phyloP scores from a whole-genome alignment of 2,888 invertebrate genomes.

The Sicus ferrugineus region DNA sequence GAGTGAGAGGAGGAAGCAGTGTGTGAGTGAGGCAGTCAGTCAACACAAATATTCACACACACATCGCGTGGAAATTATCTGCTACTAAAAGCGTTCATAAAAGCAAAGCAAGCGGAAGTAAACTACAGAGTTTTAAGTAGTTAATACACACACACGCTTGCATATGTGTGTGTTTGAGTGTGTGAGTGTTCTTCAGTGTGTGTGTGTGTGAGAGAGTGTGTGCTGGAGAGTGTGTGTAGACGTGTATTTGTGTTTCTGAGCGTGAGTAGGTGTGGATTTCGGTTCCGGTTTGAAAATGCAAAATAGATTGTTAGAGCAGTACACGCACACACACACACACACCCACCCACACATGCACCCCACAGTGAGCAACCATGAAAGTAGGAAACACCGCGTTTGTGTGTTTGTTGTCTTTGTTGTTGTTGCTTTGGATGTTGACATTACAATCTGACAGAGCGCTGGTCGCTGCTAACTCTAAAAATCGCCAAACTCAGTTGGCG shows the following conservation, averaged over 20 bases:
- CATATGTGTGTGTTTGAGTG: background rate
- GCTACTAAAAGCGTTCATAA: constrained; percentile 15
- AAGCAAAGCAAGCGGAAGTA: constrained; percentile 14
- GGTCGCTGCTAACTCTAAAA: too few species aligned
- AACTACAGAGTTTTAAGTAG: constrained; percentile 12
- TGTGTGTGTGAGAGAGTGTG: background rate
- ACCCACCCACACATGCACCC: background rate
- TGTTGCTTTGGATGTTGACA: background rate
- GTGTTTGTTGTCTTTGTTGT: background rate
- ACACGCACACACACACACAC: too few species aligned
- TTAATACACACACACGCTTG: background rate
- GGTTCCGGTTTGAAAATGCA: constrained; percentile 9
- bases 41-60: background rate
- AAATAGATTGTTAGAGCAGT: background rate
- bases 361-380: background rate
- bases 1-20: background rate
- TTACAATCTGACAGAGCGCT: too few species aligned
- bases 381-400: constrained; percentile 14
- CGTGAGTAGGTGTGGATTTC: background rate
- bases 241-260: background rate
- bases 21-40: background rate
- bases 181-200: background rate
- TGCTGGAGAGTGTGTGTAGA: background rate
- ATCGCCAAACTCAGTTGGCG: too few species aligned
- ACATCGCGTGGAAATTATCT: constrained; percentile 20